Evolutionary conservation across 2,888 invertebrate genomes (phyloP).

Genomic region (Mythimna albipuncta): DNA sequence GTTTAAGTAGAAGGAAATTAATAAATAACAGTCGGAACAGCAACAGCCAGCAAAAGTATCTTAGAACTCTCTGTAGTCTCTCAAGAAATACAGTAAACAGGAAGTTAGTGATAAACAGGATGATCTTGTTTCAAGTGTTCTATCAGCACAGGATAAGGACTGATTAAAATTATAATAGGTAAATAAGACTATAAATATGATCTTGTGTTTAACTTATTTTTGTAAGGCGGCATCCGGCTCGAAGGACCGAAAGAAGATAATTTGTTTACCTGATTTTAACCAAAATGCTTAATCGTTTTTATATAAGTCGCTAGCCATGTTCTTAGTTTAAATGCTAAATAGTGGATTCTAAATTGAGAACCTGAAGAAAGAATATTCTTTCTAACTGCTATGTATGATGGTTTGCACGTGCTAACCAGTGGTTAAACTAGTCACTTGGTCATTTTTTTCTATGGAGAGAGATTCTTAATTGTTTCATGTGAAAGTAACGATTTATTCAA

Average conservation of each 20-base stretch:
- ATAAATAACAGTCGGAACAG: not conserved
- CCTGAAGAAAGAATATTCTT: too few relatives aligned
- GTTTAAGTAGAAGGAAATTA: not conserved
- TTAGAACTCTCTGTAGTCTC: constrained; percentile 1
- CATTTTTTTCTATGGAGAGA: too few relatives aligned
- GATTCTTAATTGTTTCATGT: not conserved
- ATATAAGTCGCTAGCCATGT: not conserved
- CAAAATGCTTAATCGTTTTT: not conserved
- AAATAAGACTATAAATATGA: not conserved
- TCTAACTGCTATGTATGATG: too few relatives aligned
- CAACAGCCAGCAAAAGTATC: not conserved
- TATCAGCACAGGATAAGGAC: not conserved
- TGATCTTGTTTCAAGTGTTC: constrained; percentile 33
- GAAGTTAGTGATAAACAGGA: constrained; percentile 31
- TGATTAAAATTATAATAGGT: constrained; percentile 6
- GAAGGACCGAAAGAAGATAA: not conserved
- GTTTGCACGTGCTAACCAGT: too few relatives aligned
- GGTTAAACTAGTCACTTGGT: too few relatives aligned
- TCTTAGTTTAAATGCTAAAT: too few relatives aligned
- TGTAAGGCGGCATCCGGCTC: not conserved
- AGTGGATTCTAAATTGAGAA: too few relatives aligned
- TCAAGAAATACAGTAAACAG: constrained; percentile 26
- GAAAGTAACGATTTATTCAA: not conserved
- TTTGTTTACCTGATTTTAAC: not conserved
- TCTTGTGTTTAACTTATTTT: not conserved